Evolutionary conservation across 2,113 vertebrate genomes (phyloP), one percentile per base, ranked within the genome.

Genomic region (Callionymus lyra): DNA sequence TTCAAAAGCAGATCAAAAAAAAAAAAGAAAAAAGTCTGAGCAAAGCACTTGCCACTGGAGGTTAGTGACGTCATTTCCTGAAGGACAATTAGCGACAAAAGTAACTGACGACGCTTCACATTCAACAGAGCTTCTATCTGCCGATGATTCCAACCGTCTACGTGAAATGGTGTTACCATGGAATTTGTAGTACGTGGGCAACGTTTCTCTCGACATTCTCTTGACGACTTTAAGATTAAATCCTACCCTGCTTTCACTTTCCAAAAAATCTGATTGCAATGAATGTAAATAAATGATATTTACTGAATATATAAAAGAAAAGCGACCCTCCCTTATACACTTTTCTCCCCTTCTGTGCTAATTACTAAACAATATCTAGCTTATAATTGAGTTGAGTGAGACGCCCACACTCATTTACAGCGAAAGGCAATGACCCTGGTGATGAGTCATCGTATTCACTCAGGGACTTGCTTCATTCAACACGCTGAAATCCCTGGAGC

Each of bases 381-480:
- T 76, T 78, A 80, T 85, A 75, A 80, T 60, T 76, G 65, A 77
- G 67, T 84, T 85, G 21, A 79, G 70, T 77, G 64, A 83, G 75
- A 84, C 81, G 78, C 82, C 82, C 83, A 85, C 82, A 79, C 76
- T 85, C 68, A 82, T 86, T 86, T 87, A 74, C 83, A 77, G 73
- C 61, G 66, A 82, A 84, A 85, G 70, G 77, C 77, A 86, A 81
- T 85, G 70, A 85, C 79, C 82, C 83, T 74, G 73, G 57, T 68
- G 80, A 83, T 86, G 84, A 86, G 72, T 87, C 84, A 86, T 47
- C 72, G 74, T 65, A 64, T 75, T 79, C 70, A 71, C 74, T 74
- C 72, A 59, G 56, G 70, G 65, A 68, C 70, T 75, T 66, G 52
- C 60, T 76, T 55, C 72, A 56, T 65, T 65, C 69, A 74, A 66